These are phyloP conservation scores for Stegophylla sp. DNA, from an alignment of 2,888 invertebrate species.

Conservation along the genomic window DNA sequence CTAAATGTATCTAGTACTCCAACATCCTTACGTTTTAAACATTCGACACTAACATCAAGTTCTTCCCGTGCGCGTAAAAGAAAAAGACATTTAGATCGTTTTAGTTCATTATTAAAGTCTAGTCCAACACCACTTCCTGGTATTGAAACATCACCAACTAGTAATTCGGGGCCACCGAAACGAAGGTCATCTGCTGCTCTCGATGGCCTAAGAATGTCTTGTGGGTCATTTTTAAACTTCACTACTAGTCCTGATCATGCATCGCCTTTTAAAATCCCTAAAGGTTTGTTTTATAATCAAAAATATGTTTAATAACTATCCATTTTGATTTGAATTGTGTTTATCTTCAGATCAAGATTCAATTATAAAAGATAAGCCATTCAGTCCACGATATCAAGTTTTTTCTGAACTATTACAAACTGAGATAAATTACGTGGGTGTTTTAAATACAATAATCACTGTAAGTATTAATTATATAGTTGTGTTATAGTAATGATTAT, in stretches of 20 bases:
- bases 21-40: conserved; percentile 30
- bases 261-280: conserved; percentile 49
- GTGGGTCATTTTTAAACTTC: conserved; percentile 85
- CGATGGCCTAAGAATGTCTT: conserved; percentile 72
- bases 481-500: not conserved
- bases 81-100: conserved; percentile 60
- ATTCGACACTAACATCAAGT: conserved; percentile 45
- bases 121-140: conserved; percentile 45
- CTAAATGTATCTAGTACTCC: conserved; percentile 47
- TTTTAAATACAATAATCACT: conserved; percentile 89
- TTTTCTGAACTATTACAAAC: conserved; percentile 93
- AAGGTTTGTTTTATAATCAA: conserved; percentile 27
- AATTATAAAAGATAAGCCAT: conserved; percentile 60
- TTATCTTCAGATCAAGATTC: conserved; percentile 48
- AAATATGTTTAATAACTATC: not conserved
- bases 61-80: conserved; percentile 60
- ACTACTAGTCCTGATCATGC: conserved; percentile 74
- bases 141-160: conserved; percentile 42
- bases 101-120: conserved; percentile 47
- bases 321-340: conserved; percentile 37
- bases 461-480: conserved; percentile 67
- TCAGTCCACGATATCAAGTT: conserved; percentile 79
- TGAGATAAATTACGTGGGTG: conserved; percentile 95
- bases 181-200: conserved; percentile 84
- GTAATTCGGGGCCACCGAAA: conserved; percentile 66